phyloP scores from a whole-genome alignment of 1,140 invertebrate species.

The Delia radicum region DNA sequence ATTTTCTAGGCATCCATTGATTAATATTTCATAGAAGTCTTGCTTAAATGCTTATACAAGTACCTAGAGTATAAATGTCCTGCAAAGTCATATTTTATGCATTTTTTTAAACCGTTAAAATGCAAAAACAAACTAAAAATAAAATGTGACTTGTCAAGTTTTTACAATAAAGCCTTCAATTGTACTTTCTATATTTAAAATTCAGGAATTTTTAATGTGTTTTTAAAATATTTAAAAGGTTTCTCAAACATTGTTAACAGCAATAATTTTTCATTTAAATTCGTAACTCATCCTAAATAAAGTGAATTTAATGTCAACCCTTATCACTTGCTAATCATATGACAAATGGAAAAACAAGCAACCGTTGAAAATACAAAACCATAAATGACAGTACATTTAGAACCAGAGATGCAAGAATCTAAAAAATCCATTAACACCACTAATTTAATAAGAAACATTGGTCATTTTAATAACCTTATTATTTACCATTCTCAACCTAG shows the following conservation, averaged over 20 bases:
- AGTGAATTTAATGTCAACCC: not conserved
- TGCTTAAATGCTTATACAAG: too few species aligned
- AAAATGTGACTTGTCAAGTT: too few species aligned
- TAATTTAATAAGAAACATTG: not conserved
- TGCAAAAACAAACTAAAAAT: too few species aligned
- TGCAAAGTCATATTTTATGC: too few species aligned
- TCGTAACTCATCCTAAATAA: not conserved
- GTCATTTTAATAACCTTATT: not conserved
- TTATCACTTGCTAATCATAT: not conserved
- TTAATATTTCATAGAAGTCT: too few species aligned
- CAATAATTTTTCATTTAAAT: too few species aligned
- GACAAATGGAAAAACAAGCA: not conserved
- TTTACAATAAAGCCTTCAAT: not conserved
- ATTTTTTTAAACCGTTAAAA: too few species aligned
- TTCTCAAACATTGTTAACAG: too few species aligned
- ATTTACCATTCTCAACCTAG: too few species aligned
- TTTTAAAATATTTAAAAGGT: not conserved
- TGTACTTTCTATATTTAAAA: not conserved
- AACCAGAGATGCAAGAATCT: not conserved
- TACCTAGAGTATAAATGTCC: too few species aligned
- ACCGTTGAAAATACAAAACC: not conserved
- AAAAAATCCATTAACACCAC: not conserved
- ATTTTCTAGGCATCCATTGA: too few species aligned
- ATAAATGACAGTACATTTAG: too few species aligned
- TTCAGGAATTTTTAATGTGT: not conserved